Evolutionary conservation across 2,888 invertebrate species (phyloP).

Genomic region (Oscheius sp.): DNA sequence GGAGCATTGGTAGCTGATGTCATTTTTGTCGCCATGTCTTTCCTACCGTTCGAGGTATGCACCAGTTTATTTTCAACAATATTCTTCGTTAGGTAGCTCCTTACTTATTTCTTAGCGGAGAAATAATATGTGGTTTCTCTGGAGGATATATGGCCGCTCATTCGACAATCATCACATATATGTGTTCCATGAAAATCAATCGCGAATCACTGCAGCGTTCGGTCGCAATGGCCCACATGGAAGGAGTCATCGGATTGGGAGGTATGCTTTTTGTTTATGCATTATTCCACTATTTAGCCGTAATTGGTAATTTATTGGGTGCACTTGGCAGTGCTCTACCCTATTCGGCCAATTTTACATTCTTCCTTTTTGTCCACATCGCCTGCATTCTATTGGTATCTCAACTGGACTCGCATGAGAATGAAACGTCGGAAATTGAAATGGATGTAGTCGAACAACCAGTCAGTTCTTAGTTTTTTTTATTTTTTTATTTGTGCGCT

Average conservation of each 20-base stretch:
- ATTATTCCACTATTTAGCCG: too few relatives aligned
- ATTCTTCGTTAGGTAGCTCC: conserved; percentile 37
- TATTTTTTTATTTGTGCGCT: too few relatives aligned
- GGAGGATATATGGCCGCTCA: conserved; percentile 58
- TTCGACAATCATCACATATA: conserved; percentile 43
- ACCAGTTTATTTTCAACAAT: background rate
- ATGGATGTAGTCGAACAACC: too few relatives aligned
- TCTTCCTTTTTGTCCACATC: conserved; percentile 39
- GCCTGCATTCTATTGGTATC: conserved; percentile 37
- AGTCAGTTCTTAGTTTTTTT: too few relatives aligned
- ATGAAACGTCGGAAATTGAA: too few relatives aligned
- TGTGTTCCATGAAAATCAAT: conserved; percentile 32
- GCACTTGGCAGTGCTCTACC: background rate
- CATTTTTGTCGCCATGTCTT: conserved; percentile 46
- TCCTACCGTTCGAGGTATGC: background rate
- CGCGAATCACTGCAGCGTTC: conserved; percentile 26
- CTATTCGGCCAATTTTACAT: conserved; percentile 5
- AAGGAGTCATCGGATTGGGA: conserved; percentile 48
- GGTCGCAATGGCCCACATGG: conserved; percentile 44
- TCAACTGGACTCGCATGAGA: too few relatives aligned
- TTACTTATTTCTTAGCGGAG: conserved; percentile 50
- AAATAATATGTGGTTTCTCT: conserved; percentile 51
- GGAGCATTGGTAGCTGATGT: conserved; percentile 54
- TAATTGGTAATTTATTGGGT: conserved; percentile 37
- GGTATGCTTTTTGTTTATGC: conserved; percentile 39